Evolutionary conservation across 2,797 vertebrate species (phyloP), one percentile per base, ranked within the genome.

Genomic region (Phataginus tetradactyla): DNA sequence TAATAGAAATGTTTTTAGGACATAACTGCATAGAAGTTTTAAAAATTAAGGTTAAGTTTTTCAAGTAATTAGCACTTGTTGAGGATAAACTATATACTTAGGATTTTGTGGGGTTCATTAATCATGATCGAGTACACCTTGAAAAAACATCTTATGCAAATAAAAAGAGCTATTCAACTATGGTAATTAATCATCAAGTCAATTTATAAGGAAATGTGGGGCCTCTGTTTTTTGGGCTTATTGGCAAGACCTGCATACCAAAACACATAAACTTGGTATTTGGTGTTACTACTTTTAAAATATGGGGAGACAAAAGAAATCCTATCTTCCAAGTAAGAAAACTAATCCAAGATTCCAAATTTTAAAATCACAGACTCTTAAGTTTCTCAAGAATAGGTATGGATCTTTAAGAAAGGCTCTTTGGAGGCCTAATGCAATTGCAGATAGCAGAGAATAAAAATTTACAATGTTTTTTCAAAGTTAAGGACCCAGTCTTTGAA

Each of bases 111-210:
- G 95, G 66, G 34, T 75, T 91, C 95, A 93, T 97, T 95, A 94
- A 94, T 96, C 94, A 95, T 49, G 71, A 93, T 86, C 75, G 91
- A 95, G 37, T 69, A 80, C 8, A 95, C 87, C 94, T 92, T 92
- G 79, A 74, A 91, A 93, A 93, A 96, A 92, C 37, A 53, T 15
- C 15, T 4, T 59, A 72, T 53, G 39, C 51, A 69, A 95, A 45
- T 93, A 83, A 97, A 97, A 96, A 94, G 91, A 90, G 32, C 88
- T 87, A 95, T 94, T 95, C 79, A 94, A 75, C 64, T 94, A 23
- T 14, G 37, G 78, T 89, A 88, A 96, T 90, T 91, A 97, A 86
- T 96, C 86, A 97, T 84, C 55, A 83, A 75, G 97, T 84, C 55
- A 83, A 75, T 61, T 83, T 74, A 86, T 79, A 68, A 89, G 86